These are phyloP conservation scores for Aricia artaxerxes DNA, from an alignment of 2,888 invertebrate species.

Conservation along the genomic window DNA sequence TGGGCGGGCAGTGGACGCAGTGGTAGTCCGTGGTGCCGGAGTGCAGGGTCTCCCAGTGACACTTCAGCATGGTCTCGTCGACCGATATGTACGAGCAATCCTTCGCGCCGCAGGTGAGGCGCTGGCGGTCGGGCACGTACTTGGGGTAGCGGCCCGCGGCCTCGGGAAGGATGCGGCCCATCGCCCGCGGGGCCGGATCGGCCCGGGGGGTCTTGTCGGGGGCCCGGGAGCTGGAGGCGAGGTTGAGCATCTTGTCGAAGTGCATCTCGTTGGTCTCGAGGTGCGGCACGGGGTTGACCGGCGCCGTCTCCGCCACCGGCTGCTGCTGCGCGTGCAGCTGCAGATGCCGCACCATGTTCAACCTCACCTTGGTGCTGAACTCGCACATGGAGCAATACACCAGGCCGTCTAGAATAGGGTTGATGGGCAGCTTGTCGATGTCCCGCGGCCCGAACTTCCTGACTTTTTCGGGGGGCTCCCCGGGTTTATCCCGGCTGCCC, in stretches of 20 bases:
- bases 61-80: conserved; percentile 85
- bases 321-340: conserved; percentile 83
- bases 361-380: conserved; percentile 85
- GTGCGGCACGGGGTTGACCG: conserved; percentile 91
- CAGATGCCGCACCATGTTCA: conserved; percentile 86
- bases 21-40: conserved; percentile 79
- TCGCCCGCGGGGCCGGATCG: conserved; percentile 39
- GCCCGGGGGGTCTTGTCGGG: conserved; percentile 47
- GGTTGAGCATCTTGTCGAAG: conserved; percentile 92
- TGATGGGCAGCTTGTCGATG: conserved; percentile 82
- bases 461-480: conserved; percentile 45
- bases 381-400: conserved; percentile 84
- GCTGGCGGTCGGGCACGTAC: conserved; percentile 75
- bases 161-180: conserved; percentile 48
- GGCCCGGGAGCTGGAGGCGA: conserved; percentile 85
- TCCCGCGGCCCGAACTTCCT: conserved; percentile 81
- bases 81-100: conserved; percentile 86
- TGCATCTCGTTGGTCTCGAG: conserved; percentile 88
- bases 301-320: conserved; percentile 83
- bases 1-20: conserved; percentile 86
- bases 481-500: conserved; percentile 34
- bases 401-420: conserved; percentile 81
- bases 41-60: conserved; percentile 87
- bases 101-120: conserved; percentile 86
- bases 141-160: conserved; percentile 61